Percentiles rank a stretch among this genome's conserved stretches.
phyloP scores from a whole-genome alignment of 2,888 invertebrate species.

The Patella pellucida region DNA sequence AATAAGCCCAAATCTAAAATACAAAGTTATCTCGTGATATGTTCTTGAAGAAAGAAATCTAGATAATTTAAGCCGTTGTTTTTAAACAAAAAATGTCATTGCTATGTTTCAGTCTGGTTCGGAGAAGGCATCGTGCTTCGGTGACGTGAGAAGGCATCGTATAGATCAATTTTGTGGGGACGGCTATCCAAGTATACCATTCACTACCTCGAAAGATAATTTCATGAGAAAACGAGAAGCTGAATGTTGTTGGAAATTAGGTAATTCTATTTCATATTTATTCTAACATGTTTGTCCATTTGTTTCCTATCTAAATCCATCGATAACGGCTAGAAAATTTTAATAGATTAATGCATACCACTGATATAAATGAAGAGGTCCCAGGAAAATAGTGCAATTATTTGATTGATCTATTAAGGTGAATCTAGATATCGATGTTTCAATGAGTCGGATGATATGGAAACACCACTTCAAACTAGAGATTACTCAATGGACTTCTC shows the following conservation, averaged over 20 bases:
- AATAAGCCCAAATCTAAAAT: no score
- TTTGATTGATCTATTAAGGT: conserved; percentile 33
- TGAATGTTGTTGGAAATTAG: conserved; percentile 54
- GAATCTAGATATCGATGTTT: conserved; percentile 54
- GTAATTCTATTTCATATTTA: conserved; percentile 30
- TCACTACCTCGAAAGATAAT: conserved; percentile 33
- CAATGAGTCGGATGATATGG: conserved; percentile 28
- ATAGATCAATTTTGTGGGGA: conserved; percentile 54
- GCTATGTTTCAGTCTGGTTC: conserved; percentile 21
- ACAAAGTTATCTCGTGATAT: no score
- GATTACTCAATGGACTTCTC: conserved; percentile 30
- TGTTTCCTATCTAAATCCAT: no score
- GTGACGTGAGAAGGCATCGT: conserved; percentile 48
- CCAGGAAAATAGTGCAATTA: no score
- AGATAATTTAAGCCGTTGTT: no score
- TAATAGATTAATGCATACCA: no score
- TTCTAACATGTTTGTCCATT: no score
- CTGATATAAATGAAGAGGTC: no score
- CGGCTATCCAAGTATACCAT: conserved; percentile 49
- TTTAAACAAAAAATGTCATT: background rate
- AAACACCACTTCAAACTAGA: background rate
- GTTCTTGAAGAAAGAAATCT: no score
- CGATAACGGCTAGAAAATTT: no score
- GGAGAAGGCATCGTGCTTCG: conserved; percentile 44
- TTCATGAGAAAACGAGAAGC: conserved; percentile 46